phyloP scores from a whole-genome alignment of 37 sponge, comb jelly and placozoan genomes.

The Bolinopsis microptera region DNA sequence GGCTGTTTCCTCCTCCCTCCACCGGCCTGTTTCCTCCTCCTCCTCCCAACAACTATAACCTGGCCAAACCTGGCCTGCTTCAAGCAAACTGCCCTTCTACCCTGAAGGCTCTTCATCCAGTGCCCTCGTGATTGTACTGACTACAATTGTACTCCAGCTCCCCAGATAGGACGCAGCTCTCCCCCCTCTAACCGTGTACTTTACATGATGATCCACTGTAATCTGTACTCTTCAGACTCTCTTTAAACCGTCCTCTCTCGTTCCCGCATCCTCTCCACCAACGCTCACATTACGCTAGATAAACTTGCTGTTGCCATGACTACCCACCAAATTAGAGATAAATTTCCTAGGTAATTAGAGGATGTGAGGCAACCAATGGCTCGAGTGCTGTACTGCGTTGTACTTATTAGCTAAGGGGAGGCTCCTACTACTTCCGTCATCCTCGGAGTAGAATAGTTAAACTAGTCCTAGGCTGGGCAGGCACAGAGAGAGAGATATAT shows the following conservation, averaged over 20 bases:
- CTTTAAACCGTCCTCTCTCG: background rate
- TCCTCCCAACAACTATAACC: too few species aligned
- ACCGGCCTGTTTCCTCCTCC: too few species aligned
- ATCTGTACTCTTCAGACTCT: background rate
- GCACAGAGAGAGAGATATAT: background rate
- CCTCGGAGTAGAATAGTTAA: background rate
- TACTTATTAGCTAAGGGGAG: background rate
- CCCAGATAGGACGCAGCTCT: too few species aligned
- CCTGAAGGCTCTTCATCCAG: too few species aligned
- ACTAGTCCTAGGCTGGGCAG: background rate
- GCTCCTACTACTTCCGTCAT: background rate
- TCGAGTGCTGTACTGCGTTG: background rate
- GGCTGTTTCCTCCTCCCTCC: too few species aligned
- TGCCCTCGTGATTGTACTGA: too few species aligned
- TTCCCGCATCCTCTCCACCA: background rate
- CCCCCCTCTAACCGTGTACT: background rate
- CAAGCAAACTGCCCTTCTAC: too few species aligned
- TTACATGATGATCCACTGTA: background rate
- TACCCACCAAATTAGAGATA: background rate
- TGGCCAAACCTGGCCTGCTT: too few species aligned
- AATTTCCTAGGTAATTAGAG: background rate
- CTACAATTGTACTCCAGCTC: too few species aligned
- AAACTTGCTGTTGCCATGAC: background rate
- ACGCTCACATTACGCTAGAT: background rate
- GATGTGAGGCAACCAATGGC: background rate